These are phyloP conservation scores for Cladopsammia gracilis DNA, from an alignment of 64 coral and sea anemone species.

Conservation along the genomic window DNA sequence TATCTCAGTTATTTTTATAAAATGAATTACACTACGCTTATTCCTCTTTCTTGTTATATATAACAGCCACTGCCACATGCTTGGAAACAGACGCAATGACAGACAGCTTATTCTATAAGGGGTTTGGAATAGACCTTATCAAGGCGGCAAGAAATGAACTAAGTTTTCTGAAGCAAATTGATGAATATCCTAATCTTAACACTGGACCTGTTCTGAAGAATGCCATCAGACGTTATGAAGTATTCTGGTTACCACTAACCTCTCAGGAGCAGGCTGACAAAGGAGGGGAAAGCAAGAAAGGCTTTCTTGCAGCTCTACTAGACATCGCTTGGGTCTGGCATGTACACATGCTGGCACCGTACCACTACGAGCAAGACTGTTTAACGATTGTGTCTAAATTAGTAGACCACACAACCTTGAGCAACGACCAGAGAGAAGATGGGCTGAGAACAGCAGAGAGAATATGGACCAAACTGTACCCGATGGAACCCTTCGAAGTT, in stretches of 20 bases:
- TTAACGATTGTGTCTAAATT: neutral
- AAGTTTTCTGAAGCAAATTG: slow-evolving; percentile 63
- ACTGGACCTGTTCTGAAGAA: slow-evolving; percentile 44
- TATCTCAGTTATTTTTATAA: too few relatives aligned
- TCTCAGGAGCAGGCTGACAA: neutral
- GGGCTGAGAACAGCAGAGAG: neutral
- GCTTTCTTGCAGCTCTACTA: slow-evolving; percentile 6
- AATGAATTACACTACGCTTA: too few relatives aligned
- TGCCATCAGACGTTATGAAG: slow-evolving; percentile 81
- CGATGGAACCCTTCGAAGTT: slow-evolving; percentile 31
- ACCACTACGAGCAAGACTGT: slow-evolving; percentile 51
- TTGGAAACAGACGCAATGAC: too few relatives aligned
- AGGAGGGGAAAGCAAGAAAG: neutral
- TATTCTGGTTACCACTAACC: slow-evolving; percentile 70
- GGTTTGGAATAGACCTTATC: neutral
- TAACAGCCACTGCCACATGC: too few relatives aligned
- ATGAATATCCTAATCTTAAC: slow-evolving; percentile 40
- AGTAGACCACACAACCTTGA: slow-evolving; percentile 11
- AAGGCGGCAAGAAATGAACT: slow-evolving; percentile 32
- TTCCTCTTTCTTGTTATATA: too few relatives aligned
- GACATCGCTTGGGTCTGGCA: slow-evolving; percentile 73
- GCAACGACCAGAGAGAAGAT: neutral
- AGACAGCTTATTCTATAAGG: neutral
- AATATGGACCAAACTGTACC: slow-evolving; percentile 19
- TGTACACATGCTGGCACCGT: slow-evolving; percentile 54